A percentile compares a stretch with the other conserved stretches of the same genome.
Conservation (phyloP, 2,113 vertebrate species). For the Saguinus midas region DNA sequence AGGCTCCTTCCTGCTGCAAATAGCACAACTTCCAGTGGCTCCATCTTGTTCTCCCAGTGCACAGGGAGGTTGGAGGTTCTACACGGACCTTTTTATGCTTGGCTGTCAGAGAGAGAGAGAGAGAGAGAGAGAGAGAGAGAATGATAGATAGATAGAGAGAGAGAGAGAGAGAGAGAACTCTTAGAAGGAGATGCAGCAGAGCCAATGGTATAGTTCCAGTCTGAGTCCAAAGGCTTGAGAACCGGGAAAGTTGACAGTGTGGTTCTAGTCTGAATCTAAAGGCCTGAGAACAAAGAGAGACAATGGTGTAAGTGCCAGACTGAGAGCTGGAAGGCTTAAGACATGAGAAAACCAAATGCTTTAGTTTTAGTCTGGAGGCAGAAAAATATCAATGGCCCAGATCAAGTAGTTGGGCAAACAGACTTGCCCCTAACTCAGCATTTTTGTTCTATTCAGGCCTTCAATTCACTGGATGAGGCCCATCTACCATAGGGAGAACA, state of each 20-base stretch:
- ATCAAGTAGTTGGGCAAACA: background rate
- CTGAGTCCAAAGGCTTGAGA: background rate
- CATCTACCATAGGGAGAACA: background rate
- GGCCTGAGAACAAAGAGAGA: too few species aligned
- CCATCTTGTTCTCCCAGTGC: too few species aligned
- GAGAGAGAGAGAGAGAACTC: background rate
- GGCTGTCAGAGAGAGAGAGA: too few species aligned
- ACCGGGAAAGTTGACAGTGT: background rate
- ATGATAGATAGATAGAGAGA: background rate
- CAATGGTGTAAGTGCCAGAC: accelerated
- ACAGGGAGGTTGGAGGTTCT: too few species aligned
- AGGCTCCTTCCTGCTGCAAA: too few species aligned
- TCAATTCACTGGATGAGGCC: background rate
- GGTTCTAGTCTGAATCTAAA: background rate
- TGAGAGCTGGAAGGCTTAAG: background rate
- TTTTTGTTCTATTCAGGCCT: background rate
- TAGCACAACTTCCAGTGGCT: too few species aligned
- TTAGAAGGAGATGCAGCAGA: too few species aligned
- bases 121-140: background rate
- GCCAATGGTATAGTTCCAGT: background rate
- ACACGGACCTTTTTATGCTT: too few species aligned
- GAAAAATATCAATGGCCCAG: background rate
- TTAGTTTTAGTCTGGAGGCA: background rate
- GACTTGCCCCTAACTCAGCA: background rate
- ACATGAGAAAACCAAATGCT: background rate